A percentile compares a stretch with the other conserved stretches of the same genome.
These are phyloP conservation scores for Lymantria dispar DNA, from an alignment of 2,888 invertebrate species.

Conservation along the genomic window DNA sequence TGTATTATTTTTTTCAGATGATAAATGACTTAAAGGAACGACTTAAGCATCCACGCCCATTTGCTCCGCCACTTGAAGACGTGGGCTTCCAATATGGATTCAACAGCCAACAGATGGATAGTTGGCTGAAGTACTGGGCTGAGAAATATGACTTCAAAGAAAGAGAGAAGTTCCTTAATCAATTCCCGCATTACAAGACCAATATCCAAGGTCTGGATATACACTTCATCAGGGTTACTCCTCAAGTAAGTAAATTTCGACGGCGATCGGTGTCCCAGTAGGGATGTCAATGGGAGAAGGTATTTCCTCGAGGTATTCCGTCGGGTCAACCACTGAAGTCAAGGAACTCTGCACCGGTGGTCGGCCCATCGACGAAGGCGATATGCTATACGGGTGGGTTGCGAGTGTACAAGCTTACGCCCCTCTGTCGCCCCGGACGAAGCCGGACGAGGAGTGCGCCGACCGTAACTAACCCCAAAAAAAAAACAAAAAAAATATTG, in stretches of 20 bases:
- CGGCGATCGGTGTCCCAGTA: too few relatives aligned
- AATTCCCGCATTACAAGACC: constrained; percentile 89
- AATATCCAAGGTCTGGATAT: constrained; percentile 88
- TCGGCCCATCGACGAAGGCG: too few relatives aligned
- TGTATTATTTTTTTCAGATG: constrained; percentile 50
- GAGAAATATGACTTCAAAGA: constrained; percentile 85
- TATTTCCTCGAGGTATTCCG: too few relatives aligned
- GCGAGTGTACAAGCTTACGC: too few relatives aligned
- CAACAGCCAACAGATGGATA: constrained; percentile 84
- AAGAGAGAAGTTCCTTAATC: constrained; percentile 86
- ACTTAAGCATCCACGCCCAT: constrained; percentile 45
- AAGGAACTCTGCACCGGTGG: too few relatives aligned
- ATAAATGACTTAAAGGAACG: constrained; percentile 55
- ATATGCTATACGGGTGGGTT: too few relatives aligned
- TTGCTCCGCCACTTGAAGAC: constrained; percentile 84
- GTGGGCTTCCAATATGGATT: constrained; percentile 92
- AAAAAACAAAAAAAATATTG: too few relatives aligned
- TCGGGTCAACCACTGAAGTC: too few relatives aligned
- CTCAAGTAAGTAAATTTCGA: constrained; percentile 51
- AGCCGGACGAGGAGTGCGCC: too few relatives aligned
- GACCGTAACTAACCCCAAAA: too few relatives aligned
- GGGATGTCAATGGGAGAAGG: too few relatives aligned
- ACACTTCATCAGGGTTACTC: constrained; percentile 78
- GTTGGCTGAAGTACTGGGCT: constrained; percentile 89
- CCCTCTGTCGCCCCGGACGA: too few relatives aligned